These are phyloP conservation scores for Phallusia fumigata DNA, from an alignment of 23 tunicate species.

Conservation along the genomic window DNA sequence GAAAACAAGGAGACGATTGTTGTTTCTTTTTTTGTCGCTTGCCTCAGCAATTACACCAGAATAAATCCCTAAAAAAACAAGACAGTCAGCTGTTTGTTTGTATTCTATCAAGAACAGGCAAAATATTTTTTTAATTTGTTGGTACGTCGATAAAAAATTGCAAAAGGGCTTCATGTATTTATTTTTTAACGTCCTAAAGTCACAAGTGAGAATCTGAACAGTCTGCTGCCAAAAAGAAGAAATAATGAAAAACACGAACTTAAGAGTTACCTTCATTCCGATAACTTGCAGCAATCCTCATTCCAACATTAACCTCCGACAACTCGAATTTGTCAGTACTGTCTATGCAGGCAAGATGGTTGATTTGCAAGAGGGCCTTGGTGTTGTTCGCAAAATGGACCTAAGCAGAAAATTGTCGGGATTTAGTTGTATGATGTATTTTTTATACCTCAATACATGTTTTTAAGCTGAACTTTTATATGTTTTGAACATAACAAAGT, in stretches of 20 bases:
- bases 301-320: slow-evolving; percentile 54
- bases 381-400: slow-evolving; percentile 40
- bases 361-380: slow-evolving; percentile 38
- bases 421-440: too few species aligned
- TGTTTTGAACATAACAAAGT: too few species aligned
- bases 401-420: slow-evolving; percentile 29
- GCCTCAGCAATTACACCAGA: slow-evolving; percentile 83
- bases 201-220: too few species aligned
- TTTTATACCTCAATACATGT: too few species aligned
- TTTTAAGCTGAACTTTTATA: too few species aligned
- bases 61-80: slow-evolving; percentile 42
- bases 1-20: slow-evolving; percentile 60
- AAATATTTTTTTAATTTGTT: too few species aligned
- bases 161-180: too few species aligned
- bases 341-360: slow-evolving; percentile 65
- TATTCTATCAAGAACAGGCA: too few species aligned
- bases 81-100: not conserved
- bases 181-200: too few species aligned
- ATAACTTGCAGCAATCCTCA: slow-evolving; percentile 73
- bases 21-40: slow-evolving; percentile 44
- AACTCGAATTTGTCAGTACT: slow-evolving; percentile 10
- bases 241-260: too few species aligned
- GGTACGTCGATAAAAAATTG: too few species aligned
- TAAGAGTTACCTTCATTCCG: slow-evolving; percentile 39
- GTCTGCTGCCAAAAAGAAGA: too few species aligned